Percentiles rank a stretch among this genome's conserved stretches.
Evolutionary conservation across 2,888 invertebrate species (phyloP).

Genomic region (Lymantria dispar): DNA sequence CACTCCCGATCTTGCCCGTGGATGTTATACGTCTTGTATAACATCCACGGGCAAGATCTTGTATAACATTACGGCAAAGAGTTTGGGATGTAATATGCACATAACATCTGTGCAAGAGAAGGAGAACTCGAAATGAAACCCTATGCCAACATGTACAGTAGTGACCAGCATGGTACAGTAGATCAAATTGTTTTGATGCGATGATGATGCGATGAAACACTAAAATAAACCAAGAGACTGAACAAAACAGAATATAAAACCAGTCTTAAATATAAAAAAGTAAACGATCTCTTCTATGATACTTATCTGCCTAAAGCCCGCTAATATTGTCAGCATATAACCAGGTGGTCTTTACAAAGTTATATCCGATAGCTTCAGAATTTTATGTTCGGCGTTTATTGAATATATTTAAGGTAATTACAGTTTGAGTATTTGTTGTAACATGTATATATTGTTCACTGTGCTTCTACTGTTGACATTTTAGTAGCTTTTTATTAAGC

Average conservation of each 20-base stretch:
- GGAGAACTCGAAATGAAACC: too few species aligned
- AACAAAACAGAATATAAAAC: neutral
- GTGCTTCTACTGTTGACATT: neutral
- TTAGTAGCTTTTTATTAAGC: neutral
- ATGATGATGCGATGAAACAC: too few species aligned
- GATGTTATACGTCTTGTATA: too few species aligned
- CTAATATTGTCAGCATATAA: neutral
- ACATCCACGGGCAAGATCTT: too few species aligned
- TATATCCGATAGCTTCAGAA: neutral
- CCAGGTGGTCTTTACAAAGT: constrained; percentile 4
- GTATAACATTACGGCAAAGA: too few species aligned
- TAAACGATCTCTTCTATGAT: neutral
- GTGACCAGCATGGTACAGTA: too few species aligned
- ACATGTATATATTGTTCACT: neutral
- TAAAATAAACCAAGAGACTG: neutral
- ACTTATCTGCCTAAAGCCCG: neutral
- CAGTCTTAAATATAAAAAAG: neutral
- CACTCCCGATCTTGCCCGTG: too few species aligned
- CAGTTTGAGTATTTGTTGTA: neutral
- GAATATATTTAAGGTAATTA: neutral
- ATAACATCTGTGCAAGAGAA: too few species aligned
- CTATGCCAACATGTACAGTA: too few species aligned
- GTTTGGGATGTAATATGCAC: too few species aligned
- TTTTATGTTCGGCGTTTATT: neutral
- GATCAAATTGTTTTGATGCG: too few species aligned